phyloP scores from a whole-genome alignment of 2,888 invertebrate species.

The Luperina testacea region DNA sequence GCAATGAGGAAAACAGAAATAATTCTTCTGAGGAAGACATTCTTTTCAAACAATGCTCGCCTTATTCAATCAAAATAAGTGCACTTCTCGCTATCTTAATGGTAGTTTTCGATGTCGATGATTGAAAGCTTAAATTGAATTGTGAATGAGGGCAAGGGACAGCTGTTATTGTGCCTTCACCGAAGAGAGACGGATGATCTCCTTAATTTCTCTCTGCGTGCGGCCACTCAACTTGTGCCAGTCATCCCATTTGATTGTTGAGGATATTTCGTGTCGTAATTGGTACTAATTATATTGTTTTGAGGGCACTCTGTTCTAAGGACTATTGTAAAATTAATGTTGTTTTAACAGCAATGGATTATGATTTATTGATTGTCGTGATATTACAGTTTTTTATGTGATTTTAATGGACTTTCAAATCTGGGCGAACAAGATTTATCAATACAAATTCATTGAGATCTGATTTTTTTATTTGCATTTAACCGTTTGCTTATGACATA shows the following conservation, averaged over 20 bases:
- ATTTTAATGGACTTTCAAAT: constrained; percentile 40
- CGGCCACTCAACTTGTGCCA: constrained; percentile 86
- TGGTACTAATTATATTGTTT: constrained; percentile 89
- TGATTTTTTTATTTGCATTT: constrained; percentile 3
- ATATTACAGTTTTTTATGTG: constrained; percentile 6
- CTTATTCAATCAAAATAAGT: constrained; percentile 67
- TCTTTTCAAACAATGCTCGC: constrained; percentile 52
- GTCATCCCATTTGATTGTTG: constrained; percentile 89
- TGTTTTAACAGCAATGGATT: constrained; percentile 40
- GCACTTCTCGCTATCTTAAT: constrained; percentile 70
- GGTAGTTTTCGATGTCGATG: constrained; percentile 73
- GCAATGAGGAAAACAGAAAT: constrained; percentile 36
- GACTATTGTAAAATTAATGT: constrained; percentile 72
- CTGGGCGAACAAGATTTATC: constrained; percentile 1
- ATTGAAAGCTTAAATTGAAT: constrained; percentile 70
- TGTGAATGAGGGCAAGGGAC: constrained; percentile 68
- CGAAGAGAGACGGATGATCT: constrained; percentile 74
- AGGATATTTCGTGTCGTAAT: constrained; percentile 86
- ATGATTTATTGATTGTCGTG: constrained; percentile 53
- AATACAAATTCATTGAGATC: constrained; percentile 10
- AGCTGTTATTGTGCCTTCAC: constrained; percentile 65
- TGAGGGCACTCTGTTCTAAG: constrained; percentile 78
- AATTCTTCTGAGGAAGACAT: constrained; percentile 30
- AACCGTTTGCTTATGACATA: constrained; percentile 30
- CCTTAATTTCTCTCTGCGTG: constrained; percentile 85